A percentile compares a stretch with the other conserved stretches of the same genome.
Conservation (phyloP, 1,140 invertebrate species). For the Heliconius melpomene region DNA sequence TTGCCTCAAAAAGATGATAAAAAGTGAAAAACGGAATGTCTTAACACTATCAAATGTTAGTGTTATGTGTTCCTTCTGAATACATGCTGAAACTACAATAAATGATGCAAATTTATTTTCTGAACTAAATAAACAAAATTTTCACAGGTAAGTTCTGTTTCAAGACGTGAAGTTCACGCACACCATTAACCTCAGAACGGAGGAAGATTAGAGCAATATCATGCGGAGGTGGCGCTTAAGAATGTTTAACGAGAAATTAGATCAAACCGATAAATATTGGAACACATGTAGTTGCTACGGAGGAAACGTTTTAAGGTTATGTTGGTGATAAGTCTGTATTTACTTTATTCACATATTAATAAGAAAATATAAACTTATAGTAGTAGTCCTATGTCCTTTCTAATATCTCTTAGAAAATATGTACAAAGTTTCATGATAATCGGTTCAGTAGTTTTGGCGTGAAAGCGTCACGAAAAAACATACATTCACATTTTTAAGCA, state of each 20-base stretch:
- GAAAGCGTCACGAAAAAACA: no score
- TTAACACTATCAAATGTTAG: no score
- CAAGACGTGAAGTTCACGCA: slow-evolving; percentile 50
- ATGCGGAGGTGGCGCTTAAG: slow-evolving; percentile 46
- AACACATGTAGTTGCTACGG: slow-evolving; percentile 23
- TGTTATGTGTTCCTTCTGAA: no score
- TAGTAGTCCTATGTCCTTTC: no score
- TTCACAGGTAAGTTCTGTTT: slow-evolving; percentile 39
- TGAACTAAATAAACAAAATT: not conserved
- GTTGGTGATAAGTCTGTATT: not conserved
- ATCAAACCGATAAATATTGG: slow-evolving; percentile 39
- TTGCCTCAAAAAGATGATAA: no score
- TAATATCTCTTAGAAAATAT: no score
- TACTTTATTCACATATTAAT: not conserved
- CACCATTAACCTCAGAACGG: slow-evolving; percentile 56
- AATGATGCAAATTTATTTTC: not conserved
- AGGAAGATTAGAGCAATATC: slow-evolving; percentile 60
- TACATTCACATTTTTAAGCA: no score
- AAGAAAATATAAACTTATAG: no score
- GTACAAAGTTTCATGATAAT: no score
- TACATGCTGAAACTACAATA: not conserved
- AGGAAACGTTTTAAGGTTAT: slow-evolving; percentile 19
- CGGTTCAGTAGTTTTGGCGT: no score
- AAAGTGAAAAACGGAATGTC: no score
- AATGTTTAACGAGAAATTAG: slow-evolving; percentile 51